Conservation (phyloP, 2,797 vertebrate species). For the Characodon lateralis region DNA sequence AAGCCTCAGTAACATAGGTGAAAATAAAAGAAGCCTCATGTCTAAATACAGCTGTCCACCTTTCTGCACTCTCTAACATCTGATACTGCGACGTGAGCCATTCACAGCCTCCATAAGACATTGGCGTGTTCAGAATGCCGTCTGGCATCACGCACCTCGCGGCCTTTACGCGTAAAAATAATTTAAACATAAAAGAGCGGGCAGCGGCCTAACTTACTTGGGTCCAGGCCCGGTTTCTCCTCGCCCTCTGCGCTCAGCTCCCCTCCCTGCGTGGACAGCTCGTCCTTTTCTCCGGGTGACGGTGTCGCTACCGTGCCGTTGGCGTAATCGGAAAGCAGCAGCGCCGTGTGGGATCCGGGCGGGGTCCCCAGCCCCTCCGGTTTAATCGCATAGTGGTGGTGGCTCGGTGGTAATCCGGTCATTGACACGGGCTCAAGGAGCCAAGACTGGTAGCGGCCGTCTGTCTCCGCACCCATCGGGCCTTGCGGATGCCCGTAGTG, state of each 20-base stretch:
- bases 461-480: constrained; percentile 85
- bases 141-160: constrained; percentile 53
- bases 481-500: constrained; percentile 89
- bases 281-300: constrained; percentile 88
- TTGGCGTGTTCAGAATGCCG: constrained; percentile 69
- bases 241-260: constrained; percentile 85
- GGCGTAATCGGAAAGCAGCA: constrained; percentile 91
- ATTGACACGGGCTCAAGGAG: constrained; percentile 91
- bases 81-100: constrained; percentile 55
- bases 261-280: constrained; percentile 81
- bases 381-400: constrained; percentile 93
- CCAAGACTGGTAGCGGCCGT: constrained; percentile 94
- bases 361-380: constrained; percentile 86
- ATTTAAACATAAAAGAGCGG: constrained; percentile 37
- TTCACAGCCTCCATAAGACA: constrained; percentile 64
- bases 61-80: constrained; percentile 18
- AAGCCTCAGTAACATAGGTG: constrained; percentile 6
- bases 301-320: constrained; percentile 83
- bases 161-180: constrained; percentile 58
- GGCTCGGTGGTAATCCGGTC: constrained; percentile 88
- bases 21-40: constrained; percentile 4
- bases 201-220: constrained; percentile 87
- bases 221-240: constrained; percentile 89
- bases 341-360: constrained; percentile 86
- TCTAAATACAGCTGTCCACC: constrained; percentile 6